Evolutionary conservation across 2,888 invertebrate species (phyloP).

Genomic region (Drosophila robusta): DNA sequence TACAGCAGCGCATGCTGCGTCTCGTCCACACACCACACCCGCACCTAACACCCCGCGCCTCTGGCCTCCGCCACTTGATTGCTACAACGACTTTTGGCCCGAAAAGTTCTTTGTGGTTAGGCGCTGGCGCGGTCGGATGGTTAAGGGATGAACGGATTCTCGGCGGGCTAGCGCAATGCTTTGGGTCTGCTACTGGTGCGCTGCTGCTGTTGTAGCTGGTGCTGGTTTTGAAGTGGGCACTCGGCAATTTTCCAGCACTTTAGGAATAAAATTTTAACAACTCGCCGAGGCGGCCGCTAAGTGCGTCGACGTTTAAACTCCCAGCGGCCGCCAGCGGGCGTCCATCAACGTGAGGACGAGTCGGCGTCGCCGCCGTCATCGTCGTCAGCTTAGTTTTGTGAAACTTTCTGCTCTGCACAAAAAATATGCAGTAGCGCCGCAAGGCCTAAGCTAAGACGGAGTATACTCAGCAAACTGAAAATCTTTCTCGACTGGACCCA

Average conservation of each 20-base stretch:
- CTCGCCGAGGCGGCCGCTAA: constrained; percentile 73
- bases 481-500: constrained; percentile 9
- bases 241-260: constrained; percentile 76
- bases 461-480: not conserved
- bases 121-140: constrained; percentile 35
- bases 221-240: constrained; percentile 67
- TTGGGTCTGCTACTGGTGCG: constrained; percentile 3
- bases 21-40: constrained; percentile 4
- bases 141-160: constrained; percentile 54
- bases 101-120: constrained; percentile 75
- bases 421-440: constrained; percentile 59
- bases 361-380: constrained; percentile 10
- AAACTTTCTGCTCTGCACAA: constrained; percentile 51
- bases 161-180: constrained; percentile 31
- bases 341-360: constrained; percentile 57
- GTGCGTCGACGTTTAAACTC: constrained; percentile 76
- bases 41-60: not conserved
- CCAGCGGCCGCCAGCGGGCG: constrained; percentile 47
- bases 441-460: constrained; percentile 12
- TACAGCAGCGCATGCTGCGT: constrained; percentile 20
- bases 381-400: constrained; percentile 44
- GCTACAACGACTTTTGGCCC: constrained; percentile 73
- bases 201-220: not conserved
- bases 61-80: constrained; percentile 58
- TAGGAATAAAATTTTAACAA: constrained; percentile 74